Percentiles rank a stretch among this genome's conserved stretches.
These are phyloP conservation scores for Strigamia transsilvanica DNA, from an alignment of 2,888 invertebrate genomes.

Conservation along the genomic window DNA sequence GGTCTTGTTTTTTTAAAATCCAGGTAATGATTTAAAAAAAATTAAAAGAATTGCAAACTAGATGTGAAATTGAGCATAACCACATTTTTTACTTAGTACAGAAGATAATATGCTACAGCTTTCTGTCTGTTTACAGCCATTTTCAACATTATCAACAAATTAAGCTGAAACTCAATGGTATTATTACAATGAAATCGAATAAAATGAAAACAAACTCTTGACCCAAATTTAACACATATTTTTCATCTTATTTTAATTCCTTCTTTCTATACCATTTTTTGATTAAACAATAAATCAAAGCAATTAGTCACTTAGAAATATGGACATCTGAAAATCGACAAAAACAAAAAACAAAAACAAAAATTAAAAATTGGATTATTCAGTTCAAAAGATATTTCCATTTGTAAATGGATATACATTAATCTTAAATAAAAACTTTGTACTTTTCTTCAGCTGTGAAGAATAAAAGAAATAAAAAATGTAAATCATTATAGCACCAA, in stretches of 20 bases:
- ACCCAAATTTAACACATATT: background rate
- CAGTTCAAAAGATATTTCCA: background rate
- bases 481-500: background rate
- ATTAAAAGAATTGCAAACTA: too few species aligned
- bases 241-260: background rate
- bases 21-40: too few species aligned
- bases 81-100: constrained; percentile 2
- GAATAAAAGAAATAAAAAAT: background rate
- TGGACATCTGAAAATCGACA: constrained; percentile 7
- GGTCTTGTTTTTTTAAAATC: too few species aligned
- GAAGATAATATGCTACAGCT: background rate
- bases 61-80: constrained; percentile 5
- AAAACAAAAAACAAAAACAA: background rate
- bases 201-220: too few species aligned
- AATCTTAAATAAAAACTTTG: background rate
- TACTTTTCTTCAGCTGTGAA: constrained; percentile 5
- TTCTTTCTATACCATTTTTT: background rate
- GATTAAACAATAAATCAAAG: background rate
- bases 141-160: background rate
- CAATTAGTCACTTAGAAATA: background rate
- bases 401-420: too few species aligned
- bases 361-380: background rate
- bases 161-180: too few species aligned
- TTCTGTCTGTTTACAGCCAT: background rate
- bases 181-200: too few species aligned